phyloP scores from a whole-genome alignment of 2,888 invertebrate species.

The Spialia ferax region DNA sequence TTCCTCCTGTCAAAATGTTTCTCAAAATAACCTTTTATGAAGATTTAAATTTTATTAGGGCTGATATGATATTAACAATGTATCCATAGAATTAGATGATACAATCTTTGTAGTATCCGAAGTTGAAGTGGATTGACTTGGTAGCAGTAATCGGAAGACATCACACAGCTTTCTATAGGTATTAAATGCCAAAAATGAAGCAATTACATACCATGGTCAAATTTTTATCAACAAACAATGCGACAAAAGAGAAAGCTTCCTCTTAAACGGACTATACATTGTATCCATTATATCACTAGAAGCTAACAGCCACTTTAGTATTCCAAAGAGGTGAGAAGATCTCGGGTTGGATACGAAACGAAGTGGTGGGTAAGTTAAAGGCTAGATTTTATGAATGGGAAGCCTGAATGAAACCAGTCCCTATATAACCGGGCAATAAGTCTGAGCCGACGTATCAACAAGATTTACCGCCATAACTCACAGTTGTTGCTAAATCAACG shows the following conservation, averaged over 20 bases:
- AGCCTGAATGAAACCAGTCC: slow-evolving; percentile 67
- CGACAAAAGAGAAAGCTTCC: background rate
- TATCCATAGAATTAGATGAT: too few relatives aligned
- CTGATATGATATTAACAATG: too few relatives aligned
- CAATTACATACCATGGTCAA: too few relatives aligned
- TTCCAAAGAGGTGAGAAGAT: slow-evolving; percentile 43
- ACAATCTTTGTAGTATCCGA: too few relatives aligned
- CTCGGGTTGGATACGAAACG: slow-evolving; percentile 35
- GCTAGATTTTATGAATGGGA: slow-evolving; percentile 55
- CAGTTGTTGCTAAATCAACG: slow-evolving; percentile 64
- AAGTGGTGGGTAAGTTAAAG: slow-evolving; percentile 42
- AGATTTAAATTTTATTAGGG: too few relatives aligned
- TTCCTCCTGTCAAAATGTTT: background rate
- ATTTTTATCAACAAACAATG: background rate
- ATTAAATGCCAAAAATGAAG: too few relatives aligned
- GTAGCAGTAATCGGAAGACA: too few relatives aligned
- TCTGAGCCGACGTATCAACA: slow-evolving; percentile 68
- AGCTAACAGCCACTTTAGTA: slow-evolving; percentile 20
- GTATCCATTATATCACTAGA: slow-evolving; percentile 10
- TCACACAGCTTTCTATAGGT: too few relatives aligned
- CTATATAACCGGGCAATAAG: slow-evolving; percentile 53
- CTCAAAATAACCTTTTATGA: too few relatives aligned
- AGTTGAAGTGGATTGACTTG: too few relatives aligned
- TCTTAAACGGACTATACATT: background rate
- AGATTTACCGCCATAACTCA: slow-evolving; percentile 68